phyloP scores from a whole-genome alignment of 2,888 invertebrate genomes.

The Stenoptilia bipunctidactyla region DNA sequence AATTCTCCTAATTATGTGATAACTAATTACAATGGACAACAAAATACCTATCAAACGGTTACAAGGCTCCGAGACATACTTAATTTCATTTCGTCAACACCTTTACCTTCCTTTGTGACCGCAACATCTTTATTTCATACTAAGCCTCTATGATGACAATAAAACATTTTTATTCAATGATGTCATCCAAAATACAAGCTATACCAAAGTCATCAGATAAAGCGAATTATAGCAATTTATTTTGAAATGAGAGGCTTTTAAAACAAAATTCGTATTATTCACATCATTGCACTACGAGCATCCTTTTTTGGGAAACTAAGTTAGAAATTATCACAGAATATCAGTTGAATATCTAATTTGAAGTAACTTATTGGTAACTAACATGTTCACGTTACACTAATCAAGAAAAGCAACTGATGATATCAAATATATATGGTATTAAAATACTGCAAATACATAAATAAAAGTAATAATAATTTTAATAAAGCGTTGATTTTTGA shows the following conservation, averaged over 20 bases:
- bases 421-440: neutral
- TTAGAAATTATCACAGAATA: too few species aligned
- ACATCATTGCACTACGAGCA: too few species aligned
- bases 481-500: neutral
- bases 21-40: slow-evolving; percentile 65
- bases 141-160: too few species aligned
- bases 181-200: too few species aligned
- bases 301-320: too few species aligned
- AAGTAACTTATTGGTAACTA: slow-evolving; percentile 1
- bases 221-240: too few species aligned
- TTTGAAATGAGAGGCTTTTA: too few species aligned
- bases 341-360: neutral
- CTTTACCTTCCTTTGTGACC: neutral
- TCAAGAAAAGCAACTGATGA: neutral
- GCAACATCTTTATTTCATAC: too few species aligned
- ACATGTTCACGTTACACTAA: neutral
- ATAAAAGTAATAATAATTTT: neutral
- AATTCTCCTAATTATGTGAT: slow-evolving; percentile 61
- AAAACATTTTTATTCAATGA: too few species aligned
- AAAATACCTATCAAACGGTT: slow-evolving; percentile 53
- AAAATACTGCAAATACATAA: neutral
- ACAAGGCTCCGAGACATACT: slow-evolving; percentile 27
- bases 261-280: too few species aligned
- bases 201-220: too few species aligned
- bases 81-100: neutral